These are phyloP conservation scores for Merodon equestris DNA, from an alignment of 2,888 invertebrate species.

Conservation along the genomic window DNA sequence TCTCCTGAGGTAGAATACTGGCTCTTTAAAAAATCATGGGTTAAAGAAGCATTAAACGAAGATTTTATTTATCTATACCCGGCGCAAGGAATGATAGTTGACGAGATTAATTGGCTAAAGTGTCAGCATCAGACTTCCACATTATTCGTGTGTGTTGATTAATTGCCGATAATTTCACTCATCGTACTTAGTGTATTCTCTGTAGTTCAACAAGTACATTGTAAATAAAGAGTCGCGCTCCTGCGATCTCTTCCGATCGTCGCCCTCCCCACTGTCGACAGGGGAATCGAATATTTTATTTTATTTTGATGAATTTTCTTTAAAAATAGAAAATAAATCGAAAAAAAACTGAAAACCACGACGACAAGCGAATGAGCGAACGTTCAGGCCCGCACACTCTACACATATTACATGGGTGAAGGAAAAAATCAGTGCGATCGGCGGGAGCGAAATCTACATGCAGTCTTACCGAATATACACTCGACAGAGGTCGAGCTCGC, in stretches of 20 bases:
- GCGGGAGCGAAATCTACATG: conserved; percentile 45
- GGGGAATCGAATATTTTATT: conserved; percentile 4
- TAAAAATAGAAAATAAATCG: conserved; percentile 56
- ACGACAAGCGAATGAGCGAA: not conserved
- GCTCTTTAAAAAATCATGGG: too few relatives aligned
- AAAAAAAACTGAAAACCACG: conserved; percentile 22
- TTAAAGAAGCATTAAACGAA: too few relatives aligned
- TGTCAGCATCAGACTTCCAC: conserved; percentile 18
- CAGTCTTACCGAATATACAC: conserved; percentile 62
- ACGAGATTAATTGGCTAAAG: not conserved
- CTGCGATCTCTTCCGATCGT: too few relatives aligned
- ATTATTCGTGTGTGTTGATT: conserved; percentile 19
- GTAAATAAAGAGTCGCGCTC: too few relatives aligned
- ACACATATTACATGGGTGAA: conserved; percentile 12
- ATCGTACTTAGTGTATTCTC: too few relatives aligned
- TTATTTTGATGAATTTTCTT: conserved; percentile 56
- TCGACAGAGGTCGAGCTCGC: conserved; percentile 46
- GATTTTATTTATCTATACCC: too few relatives aligned
- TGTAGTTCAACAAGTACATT: not conserved
- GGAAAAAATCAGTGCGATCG: conserved; percentile 19
- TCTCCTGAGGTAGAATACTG: too few relatives aligned
- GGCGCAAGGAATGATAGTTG: too few relatives aligned
- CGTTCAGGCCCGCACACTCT: conserved; percentile 32
- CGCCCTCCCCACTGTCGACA: too few relatives aligned
- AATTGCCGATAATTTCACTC: conserved; percentile 19